Base-by-base conservation (phyloP, 2,888 invertebrate genomes). In the Villa cingulata region DNA sequence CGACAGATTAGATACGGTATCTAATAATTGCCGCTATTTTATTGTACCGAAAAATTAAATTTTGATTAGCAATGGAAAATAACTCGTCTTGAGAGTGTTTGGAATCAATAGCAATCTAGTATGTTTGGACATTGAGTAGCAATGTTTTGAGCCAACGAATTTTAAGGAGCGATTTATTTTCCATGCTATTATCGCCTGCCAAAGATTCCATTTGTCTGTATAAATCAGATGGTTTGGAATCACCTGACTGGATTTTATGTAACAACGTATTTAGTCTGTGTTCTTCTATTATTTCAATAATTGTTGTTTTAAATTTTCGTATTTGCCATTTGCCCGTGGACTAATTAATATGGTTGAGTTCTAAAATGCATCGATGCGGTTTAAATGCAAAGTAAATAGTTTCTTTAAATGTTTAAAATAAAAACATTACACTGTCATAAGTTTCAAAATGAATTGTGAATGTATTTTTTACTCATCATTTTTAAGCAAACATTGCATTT, bases 201-300 rank as follows among this genome's bases (percentile, higher is more conserved):
- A n/a, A n/a, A n/a, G n/a, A n/a, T n/a, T n/a, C n/a, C n/a, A 45
- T 38, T 6, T 23, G 39, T 16, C 45, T 37, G 9, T 17, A 45
- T 14, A 45, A n/a, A 12, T 39, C 39, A 12, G 45, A 45, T 2
- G 29, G 45, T 27, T 32, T 14, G n/a, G 14, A 44, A 29, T 38
- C 38, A 1, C 38, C 39, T 27, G 29, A 18, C 14, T 38, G 29
- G 3, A 45, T 10, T n/a, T n/a, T n/a, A n/a, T n/a, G n/a, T n/a
- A n/a, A n/a, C n/a, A n/a, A n/a, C n/a, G n/a, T n/a, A n/a, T 48
- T 40, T 12, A 43, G 32, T 23, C 43, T 27, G 3, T 36, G n/a
- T 29, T 48, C 40, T 38, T 48, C 44, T n/a, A 41, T 38, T 44
- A 18, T 7, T 29, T 27, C 19, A 44, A 19, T 15, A 48, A 23